Evolutionary conservation across 1,140 invertebrate genomes (phyloP), one percentile per base, ranked within the genome.

Genomic region (Papilio helenus): DNA sequence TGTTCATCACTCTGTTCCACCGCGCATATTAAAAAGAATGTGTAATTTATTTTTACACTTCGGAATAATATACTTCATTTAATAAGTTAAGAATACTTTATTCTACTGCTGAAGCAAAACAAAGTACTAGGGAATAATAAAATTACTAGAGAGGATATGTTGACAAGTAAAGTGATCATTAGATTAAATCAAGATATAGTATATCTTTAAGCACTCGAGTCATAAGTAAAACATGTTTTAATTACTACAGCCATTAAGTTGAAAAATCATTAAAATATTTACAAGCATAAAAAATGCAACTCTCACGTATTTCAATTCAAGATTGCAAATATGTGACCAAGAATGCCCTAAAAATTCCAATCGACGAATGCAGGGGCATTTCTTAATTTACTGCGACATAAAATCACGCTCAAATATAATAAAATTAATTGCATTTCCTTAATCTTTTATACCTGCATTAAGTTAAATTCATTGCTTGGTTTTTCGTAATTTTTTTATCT

Each of bases 401-500:
- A 73, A 73, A 73, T 73, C 20, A 73, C 72, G 44, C 42, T 26
- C 1, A 26, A 20, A 49, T 34, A 68, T 29, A 29, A 68, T 68
- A 26, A 74, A 74, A 46, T 46, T 74, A 49, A 74, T 49, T 74
- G 72, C 72, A 74, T 74, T 44, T 74, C n/a, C 42, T 74, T 46
- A 46, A 46, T 14, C n/a, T 23, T 74, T 42, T 77, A 77, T 44
- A 77, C 39, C 58, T 65, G 55, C 76, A 65, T 65, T 65, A 49
- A 74, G 23, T 49, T 44, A 65, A 77, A 77, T 77, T 65, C 18
- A 77, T 77, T 61, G 76, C 39, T 44, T 58, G 26, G 55, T 2
- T 77, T 77, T 77, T 34, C 20, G 39, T 65, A 44, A 44, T 65
- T 65, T 77, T 58, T 46, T 76, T 77, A 77, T 77, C 76, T 65